These are phyloP conservation scores for Archips crataeganus DNA, from an alignment of 2,888 invertebrate species.

Conservation along the genomic window DNA sequence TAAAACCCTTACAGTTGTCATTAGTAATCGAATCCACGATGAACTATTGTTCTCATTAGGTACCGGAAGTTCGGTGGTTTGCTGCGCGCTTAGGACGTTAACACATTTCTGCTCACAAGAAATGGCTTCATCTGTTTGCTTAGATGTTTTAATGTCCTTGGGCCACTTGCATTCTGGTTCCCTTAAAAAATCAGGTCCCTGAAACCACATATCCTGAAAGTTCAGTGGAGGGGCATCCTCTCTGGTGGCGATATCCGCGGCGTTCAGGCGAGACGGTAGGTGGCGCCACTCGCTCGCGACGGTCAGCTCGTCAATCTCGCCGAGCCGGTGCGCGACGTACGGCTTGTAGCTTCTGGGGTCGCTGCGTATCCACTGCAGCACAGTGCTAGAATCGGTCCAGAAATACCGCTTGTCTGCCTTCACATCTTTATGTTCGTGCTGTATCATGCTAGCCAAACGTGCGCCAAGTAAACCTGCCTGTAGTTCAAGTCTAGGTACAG, in stretches of 20 bases:
- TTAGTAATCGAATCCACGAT: slow-evolving; percentile 37
- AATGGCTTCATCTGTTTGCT: slow-evolving; percentile 7
- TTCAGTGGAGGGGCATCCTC: too few relatives aligned
- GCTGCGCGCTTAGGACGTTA: background rate
- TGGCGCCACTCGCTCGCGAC: slow-evolving; percentile 34
- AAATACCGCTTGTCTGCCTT: slow-evolving; percentile 32
- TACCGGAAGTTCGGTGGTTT: slow-evolving; percentile 23
- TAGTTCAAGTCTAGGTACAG: slow-evolving; percentile 1
- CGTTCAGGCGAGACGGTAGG: too few relatives aligned
- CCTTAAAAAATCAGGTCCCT: slow-evolving; percentile 40
- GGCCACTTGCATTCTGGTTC: slow-evolving; percentile 39
- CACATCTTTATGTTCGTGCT: slow-evolving; percentile 7
- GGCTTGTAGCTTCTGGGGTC: slow-evolving; percentile 42
- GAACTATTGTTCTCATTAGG: slow-evolving; percentile 41
- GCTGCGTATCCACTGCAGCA: slow-evolving; percentile 44
- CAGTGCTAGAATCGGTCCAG: slow-evolving; percentile 46
- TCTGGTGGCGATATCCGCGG: too few relatives aligned
- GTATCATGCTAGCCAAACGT: background rate
- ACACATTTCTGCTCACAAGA: slow-evolving; percentile 26
- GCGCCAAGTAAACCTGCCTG: background rate
- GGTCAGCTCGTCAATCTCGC: slow-evolving; percentile 43
- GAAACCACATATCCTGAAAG: too few relatives aligned
- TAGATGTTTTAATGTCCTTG: slow-evolving; percentile 18
- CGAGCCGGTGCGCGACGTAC: slow-evolving; percentile 43
- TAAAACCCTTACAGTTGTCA: slow-evolving; percentile 41